Percentiles rank a stretch among this genome's conserved stretches.
Conservation (phyloP, 1,140 invertebrate species). For the Calycopis cecrops region DNA sequence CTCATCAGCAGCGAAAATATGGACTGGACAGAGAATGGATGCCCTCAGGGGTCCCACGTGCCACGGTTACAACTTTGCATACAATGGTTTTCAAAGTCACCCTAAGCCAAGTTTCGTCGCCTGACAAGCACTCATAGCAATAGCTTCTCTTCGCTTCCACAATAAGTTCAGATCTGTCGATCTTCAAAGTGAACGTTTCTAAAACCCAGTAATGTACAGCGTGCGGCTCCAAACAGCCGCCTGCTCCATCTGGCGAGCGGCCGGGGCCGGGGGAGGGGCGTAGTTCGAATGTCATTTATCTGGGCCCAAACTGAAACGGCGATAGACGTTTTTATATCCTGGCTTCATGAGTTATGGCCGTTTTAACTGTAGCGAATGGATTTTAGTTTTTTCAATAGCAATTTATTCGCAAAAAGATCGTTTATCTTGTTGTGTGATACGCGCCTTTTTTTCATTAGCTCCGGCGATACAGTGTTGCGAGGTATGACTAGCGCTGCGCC, state of each 20-base stretch:
- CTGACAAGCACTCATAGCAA: too few species aligned
- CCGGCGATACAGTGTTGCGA: too few species aligned
- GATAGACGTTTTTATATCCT: slow-evolving; percentile 46
- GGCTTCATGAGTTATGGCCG: slow-evolving; percentile 38
- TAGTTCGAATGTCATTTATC: slow-evolving; percentile 40
- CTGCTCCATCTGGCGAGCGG: neutral
- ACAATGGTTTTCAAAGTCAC: too few species aligned
- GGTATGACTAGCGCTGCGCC: too few species aligned
- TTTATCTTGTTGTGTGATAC: slow-evolving; percentile 11
- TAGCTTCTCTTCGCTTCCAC: too few species aligned
- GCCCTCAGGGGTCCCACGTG: too few species aligned
- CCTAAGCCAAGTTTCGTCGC: too few species aligned
- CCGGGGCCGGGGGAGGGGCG: slow-evolving; percentile 12
- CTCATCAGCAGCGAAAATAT: too few species aligned
- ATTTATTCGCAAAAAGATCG: slow-evolving; percentile 24
- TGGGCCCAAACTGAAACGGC: slow-evolving; percentile 34
- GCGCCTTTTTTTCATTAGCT: too few species aligned
- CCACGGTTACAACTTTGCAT: too few species aligned
- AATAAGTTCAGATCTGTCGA: too few species aligned
- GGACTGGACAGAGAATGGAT: too few species aligned
- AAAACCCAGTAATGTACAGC: slow-evolving; percentile 20
- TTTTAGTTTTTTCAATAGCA: slow-evolving; percentile 26
- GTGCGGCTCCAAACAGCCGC: neutral
- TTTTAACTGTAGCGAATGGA: slow-evolving; percentile 27
- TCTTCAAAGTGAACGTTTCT: neutral